phyloP scores from a whole-genome alignment of 1,140 invertebrate genomes.

The Drosophila guanche region DNA sequence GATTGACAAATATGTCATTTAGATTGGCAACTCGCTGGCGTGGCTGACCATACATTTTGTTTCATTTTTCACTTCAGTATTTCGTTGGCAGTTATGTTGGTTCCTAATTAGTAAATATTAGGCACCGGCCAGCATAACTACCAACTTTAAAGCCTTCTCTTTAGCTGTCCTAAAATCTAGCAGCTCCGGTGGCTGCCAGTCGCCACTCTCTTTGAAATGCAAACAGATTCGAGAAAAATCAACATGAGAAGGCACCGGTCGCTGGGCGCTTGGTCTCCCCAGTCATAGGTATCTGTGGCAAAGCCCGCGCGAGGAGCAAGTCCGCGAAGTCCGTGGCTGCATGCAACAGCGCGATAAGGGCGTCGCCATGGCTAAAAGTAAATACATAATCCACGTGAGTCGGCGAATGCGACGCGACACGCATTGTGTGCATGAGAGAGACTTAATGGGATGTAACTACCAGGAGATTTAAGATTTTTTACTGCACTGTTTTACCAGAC shows the following conservation, averaged over 20 bases:
- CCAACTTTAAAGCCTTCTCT: slow-evolving; percentile 23
- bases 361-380: slow-evolving; percentile 47
- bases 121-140: background rate
- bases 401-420: slow-evolving; percentile 3
- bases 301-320: slow-evolving; percentile 33
- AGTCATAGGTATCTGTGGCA: slow-evolving; percentile 64
- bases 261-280: slow-evolving; percentile 62
- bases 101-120: background rate
- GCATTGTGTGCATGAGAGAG: slow-evolving; percentile 8
- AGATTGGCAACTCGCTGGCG: slow-evolving; percentile 35
- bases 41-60: slow-evolving; percentile 1
- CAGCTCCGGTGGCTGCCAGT: slow-evolving; percentile 8
- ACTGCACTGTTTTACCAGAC: no score
- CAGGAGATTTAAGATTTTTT: background rate
- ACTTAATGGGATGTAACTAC: background rate
- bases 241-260: slow-evolving; percentile 57
- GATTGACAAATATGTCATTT: slow-evolving; percentile 71
- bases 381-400: slow-evolving; percentile 72
- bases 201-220: slow-evolving; percentile 25
- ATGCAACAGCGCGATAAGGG: slow-evolving; percentile 54
- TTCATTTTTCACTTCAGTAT: slow-evolving; percentile 2
- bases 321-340: slow-evolving; percentile 28
- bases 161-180: slow-evolving; percentile 20
- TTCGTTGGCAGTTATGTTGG: slow-evolving; percentile 9
- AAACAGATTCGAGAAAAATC: slow-evolving; percentile 66